Evolutionary conservation across 2,888 invertebrate species (phyloP).

Genomic region (Aspidiotus destructor): DNA sequence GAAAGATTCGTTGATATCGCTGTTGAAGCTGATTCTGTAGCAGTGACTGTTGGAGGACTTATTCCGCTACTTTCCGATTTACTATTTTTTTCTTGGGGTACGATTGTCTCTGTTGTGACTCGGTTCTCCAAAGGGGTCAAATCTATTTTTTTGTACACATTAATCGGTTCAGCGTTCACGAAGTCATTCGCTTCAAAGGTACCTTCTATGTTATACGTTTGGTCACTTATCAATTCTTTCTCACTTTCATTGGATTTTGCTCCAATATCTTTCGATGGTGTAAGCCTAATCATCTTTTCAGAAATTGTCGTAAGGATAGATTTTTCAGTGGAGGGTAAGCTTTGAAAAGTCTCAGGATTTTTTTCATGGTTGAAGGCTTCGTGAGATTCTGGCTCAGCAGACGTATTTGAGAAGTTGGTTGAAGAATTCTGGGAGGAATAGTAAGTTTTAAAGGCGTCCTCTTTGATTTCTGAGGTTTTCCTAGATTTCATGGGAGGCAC

Average conservation of each 20-base stretch:
- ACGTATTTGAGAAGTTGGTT: background rate
- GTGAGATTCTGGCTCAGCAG: slow-evolving; percentile 35
- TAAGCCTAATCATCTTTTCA: background rate
- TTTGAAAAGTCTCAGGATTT: slow-evolving; percentile 35
- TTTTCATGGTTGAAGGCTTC: slow-evolving; percentile 36
- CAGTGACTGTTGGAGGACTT: background rate
- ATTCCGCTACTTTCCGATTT: background rate
- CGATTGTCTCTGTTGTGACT: too few species aligned
- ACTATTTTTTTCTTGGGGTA: too few species aligned
- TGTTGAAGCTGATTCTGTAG: background rate
- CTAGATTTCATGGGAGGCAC: slow-evolving; percentile 1
- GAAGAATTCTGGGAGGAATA: background rate
- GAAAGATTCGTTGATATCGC: slow-evolving; percentile 1
- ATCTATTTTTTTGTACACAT: slow-evolving; percentile 34
- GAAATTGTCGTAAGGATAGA: background rate
- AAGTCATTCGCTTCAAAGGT: slow-evolving; percentile 22
- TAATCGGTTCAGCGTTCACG: slow-evolving; percentile 13
- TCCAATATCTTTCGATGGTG: slow-evolving; percentile 21
- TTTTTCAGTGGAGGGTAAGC: slow-evolving; percentile 12
- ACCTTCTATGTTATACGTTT: slow-evolving; percentile 21
- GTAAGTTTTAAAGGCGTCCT: slow-evolving; percentile 1
- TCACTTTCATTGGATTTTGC: slow-evolving; percentile 22
- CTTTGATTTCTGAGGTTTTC: slow-evolving; percentile 8
- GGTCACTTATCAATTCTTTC: slow-evolving; percentile 11
- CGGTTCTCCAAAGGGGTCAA: slow-evolving; percentile 7